Conservation (phyloP, 2,888 invertebrate species). For the Cotesia congregata region DNA sequence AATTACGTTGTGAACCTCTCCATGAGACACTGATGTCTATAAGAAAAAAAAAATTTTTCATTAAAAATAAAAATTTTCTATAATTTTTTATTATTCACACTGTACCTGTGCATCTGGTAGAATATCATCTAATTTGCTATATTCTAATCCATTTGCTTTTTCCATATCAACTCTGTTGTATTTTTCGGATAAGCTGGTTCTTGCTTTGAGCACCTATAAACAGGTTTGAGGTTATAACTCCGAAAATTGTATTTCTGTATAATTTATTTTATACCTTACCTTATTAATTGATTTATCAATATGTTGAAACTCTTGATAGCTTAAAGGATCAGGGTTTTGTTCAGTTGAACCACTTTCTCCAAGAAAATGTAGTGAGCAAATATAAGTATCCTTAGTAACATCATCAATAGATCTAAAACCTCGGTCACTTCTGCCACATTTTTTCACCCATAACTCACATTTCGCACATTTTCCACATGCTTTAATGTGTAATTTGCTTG, state of each 20-base stretch:
- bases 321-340: constrained; percentile 39
- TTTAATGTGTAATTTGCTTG: constrained; percentile 43
- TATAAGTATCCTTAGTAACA: constrained; percentile 45
- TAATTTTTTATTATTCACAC: constrained; percentile 27
- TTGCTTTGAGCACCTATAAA: constrained; percentile 39
- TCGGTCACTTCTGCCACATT: constrained; percentile 45
- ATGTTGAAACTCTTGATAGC: constrained; percentile 43
- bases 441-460: constrained; percentile 45
- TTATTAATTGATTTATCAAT: constrained; percentile 46
- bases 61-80: not conserved
- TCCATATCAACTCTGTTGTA: constrained; percentile 40
- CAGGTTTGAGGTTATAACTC: constrained; percentile 41
- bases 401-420: constrained; percentile 42
- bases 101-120: constrained; percentile 31
- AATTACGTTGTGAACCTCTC: constrained; percentile 29
- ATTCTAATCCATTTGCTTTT: constrained; percentile 30
- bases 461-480: constrained; percentile 42
- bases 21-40: constrained; percentile 35
- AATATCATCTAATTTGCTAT: constrained; percentile 33
- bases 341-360: constrained; percentile 36
- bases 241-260: constrained; percentile 38
- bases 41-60: constrained; percentile 30
- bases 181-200: constrained; percentile 40
- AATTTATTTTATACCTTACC: constrained; percentile 37
- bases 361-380: constrained; percentile 38